These are phyloP conservation scores for Ictalurus punctatus DNA, from an alignment of 2,113 vertebrate species.

Conservation along the genomic window DNA sequence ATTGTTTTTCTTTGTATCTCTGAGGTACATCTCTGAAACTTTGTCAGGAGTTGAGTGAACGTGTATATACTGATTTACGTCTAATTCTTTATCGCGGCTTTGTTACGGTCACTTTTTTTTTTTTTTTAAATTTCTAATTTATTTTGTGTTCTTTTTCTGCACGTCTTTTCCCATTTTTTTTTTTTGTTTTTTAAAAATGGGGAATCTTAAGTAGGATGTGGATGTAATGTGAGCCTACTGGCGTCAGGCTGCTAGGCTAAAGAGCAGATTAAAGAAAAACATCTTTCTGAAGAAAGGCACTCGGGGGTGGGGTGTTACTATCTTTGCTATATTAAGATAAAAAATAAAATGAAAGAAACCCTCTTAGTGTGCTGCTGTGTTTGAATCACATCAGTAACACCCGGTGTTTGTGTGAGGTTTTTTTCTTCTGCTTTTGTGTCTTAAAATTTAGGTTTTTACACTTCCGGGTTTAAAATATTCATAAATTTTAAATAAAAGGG, in stretches of 20 bases:
- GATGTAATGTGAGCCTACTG: not conserved
- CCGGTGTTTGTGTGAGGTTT: not conserved
- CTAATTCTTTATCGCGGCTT: not conserved
- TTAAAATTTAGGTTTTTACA: not conserved
- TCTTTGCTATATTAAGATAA: not conserved
- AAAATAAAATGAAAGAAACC: not conserved
- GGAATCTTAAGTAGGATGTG: conserved; percentile 11
- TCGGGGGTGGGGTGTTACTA: not conserved
- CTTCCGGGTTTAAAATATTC: not conserved
- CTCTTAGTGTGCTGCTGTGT: not conserved
- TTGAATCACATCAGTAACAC: not conserved
- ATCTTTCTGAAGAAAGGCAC: conserved; percentile 10
- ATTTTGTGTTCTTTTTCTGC: not conserved
- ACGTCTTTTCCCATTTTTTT: not conserved
- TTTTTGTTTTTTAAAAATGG: not conserved
- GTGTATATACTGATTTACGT: not conserved
- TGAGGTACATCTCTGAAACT: not conserved
- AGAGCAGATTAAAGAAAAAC: not conserved
- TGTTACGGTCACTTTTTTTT: not conserved
- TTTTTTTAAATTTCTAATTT: not conserved
- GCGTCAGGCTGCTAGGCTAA: not conserved
- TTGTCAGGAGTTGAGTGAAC: not conserved
- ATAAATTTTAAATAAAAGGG: not conserved
- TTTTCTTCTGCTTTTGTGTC: not conserved
- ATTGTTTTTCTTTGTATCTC: not conserved